Base-by-base conservation (phyloP, 2,888 invertebrate genomes). In the Nysson spinosus region DNA sequence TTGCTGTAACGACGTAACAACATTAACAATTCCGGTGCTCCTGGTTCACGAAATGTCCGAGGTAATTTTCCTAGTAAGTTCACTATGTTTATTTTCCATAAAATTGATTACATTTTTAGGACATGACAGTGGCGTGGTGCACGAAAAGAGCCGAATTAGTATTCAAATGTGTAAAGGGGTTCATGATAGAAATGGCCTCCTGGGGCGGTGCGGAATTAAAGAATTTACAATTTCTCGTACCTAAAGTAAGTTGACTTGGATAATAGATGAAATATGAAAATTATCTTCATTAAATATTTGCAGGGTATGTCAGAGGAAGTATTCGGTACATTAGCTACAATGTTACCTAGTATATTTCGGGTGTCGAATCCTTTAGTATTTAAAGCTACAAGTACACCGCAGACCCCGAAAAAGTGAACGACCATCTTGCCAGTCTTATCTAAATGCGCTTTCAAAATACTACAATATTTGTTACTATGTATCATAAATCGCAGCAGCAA, bases 111-210 rank as follows among this genome's bases (percentile, higher is more conserved):
- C 43, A 32, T 43, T 50, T 32, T 12, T 79, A 94, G 93, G 95
- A 96, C 84, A 96, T 97, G 96, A 98, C 98, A 0, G 94, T 97
- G 49, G 92, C 94, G 26, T 99, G 99, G 99, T 99, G 98, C 88
- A 91, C 95, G 83, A 95, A 96, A 80, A 90, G 99, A 79, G 98
- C 99, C 0, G 99, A 99, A 89, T 89, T 99, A 69, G 95, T 99
- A 60, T 96, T 98, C 83, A 99, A 99, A 89, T 99, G 99, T 88
- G 96, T 98, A 49, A 99, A 99, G 89, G 99, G 99, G 2, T 99
- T 99, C 88, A 96, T 99, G 95, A 97, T 99, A 88, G 99, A 99
- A 90, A 96, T 97, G 90, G 94, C 95, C 5, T 95, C 96, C 0
- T 95, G 96, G 93, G 96, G 96, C 65, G 96, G 96, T 24, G 94